A percentile compares a stretch with the other conserved stretches of the same genome.
Conservation (phyloP, 1,140 invertebrate genomes). For the Plectrocnemia conspersa region DNA sequence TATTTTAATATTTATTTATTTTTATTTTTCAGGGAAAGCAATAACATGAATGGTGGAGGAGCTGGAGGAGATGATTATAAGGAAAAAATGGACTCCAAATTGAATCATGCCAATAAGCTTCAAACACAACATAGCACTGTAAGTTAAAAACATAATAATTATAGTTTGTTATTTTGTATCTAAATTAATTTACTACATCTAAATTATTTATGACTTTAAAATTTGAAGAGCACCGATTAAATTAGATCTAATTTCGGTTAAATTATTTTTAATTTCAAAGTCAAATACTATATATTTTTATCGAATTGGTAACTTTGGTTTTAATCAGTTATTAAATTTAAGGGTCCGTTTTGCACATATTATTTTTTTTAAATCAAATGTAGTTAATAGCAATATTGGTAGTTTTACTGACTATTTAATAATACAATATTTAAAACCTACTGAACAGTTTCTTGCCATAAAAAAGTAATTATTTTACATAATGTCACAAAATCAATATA, state of each 20-base stretch:
- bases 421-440: too few species aligned
- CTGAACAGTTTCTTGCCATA: too few species aligned
- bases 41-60: conserved; percentile 28
- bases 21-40: conserved; percentile 29
- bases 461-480: too few species aligned
- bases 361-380: too few species aligned
- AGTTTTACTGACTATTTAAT: too few species aligned
- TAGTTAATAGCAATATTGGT: too few species aligned
- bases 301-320: too few species aligned
- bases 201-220: too few species aligned
- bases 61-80: conserved; percentile 16
- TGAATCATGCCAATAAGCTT: conserved; percentile 29
- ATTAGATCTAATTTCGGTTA: background rate
- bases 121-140: conserved; percentile 33
- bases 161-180: background rate
- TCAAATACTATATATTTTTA: background rate
- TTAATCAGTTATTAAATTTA: too few species aligned
- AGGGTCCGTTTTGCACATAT: too few species aligned
- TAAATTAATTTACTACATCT: background rate
- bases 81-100: conserved; percentile 30
- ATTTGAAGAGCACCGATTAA: too few species aligned
- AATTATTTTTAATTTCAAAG: background rate
- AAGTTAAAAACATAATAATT: conserved; percentile 8
- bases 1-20: conserved; percentile 4
- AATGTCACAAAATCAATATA: too few species aligned